phyloP scores from a whole-genome alignment of 2,888 invertebrate species.

The Dasysyrphus tricinctus region DNA sequence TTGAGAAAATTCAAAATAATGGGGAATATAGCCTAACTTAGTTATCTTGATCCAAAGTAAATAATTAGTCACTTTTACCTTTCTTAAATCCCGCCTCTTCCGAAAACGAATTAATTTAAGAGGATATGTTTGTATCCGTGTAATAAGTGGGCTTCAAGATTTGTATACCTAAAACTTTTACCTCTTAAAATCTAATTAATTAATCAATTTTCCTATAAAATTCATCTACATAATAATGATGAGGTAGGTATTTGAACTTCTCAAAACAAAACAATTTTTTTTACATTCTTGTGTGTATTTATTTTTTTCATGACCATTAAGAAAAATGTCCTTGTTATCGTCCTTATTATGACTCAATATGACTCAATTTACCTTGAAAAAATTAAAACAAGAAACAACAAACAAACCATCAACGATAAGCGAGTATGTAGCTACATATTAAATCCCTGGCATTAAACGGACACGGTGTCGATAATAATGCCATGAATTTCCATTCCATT shows the following conservation, averaged over 20 bases:
- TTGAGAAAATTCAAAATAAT: too few species aligned
- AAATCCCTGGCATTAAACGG: slow-evolving; percentile 56
- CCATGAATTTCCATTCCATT: slow-evolving; percentile 62
- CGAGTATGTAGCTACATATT: background rate
- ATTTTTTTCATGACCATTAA: background rate
- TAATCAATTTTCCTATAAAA: too few species aligned
- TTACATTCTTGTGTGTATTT: background rate
- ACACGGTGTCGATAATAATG: slow-evolving; percentile 68
- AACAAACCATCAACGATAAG: slow-evolving; percentile 39
- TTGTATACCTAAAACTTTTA: too few species aligned
- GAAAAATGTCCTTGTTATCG: slow-evolving; percentile 45
- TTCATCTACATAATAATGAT: too few species aligned
- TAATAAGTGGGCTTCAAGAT: too few species aligned
- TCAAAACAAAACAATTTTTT: background rate
- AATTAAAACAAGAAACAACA: slow-evolving; percentile 11
- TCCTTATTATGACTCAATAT: slow-evolving; percentile 56
- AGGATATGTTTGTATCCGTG: too few species aligned
- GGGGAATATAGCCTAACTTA: too few species aligned
- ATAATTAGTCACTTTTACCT: too few species aligned
- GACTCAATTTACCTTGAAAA: slow-evolving; percentile 63
- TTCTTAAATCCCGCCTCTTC: too few species aligned
- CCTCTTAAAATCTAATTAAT: too few species aligned
- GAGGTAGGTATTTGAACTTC: background rate
- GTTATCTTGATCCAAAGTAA: too few species aligned
- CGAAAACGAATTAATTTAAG: too few species aligned